A percentile compares a stretch with the other conserved stretches of the same genome.
Evolutionary conservation across 1,140 invertebrate genomes (phyloP).

Genomic region (Trachelipus rathkii): DNA sequence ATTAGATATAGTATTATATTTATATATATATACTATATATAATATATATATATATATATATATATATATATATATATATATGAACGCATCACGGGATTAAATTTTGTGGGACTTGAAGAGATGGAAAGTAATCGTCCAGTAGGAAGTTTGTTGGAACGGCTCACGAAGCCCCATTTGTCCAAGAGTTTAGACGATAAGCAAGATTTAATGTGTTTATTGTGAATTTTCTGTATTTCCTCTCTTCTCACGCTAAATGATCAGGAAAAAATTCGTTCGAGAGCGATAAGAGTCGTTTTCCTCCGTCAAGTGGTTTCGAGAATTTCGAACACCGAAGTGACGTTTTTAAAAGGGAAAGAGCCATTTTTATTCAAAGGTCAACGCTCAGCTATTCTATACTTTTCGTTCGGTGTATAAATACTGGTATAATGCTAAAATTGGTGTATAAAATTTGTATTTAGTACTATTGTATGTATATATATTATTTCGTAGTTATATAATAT

Average conservation of each 20-base stretch:
- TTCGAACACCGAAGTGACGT: not conserved
- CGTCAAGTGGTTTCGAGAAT: not conserved
- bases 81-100: not conserved
- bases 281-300: not conserved
- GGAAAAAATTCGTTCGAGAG: not conserved
- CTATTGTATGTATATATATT: too few relatives aligned
- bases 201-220: conserved; percentile 13
- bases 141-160: not conserved
- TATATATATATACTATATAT: too few relatives aligned
- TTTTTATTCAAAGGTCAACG: conserved; percentile 7
- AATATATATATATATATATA: too few relatives aligned
- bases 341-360: not conserved
- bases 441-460: too few relatives aligned
- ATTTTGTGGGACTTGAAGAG: conserved; percentile 3
- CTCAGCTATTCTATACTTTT: not conserved
- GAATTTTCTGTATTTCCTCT: conserved; percentile 9
- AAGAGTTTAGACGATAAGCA: conserved; percentile 7
- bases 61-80: not conserved
- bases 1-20: too few relatives aligned
- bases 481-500: too few relatives aligned
- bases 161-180: conserved; percentile 3
- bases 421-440: not conserved
- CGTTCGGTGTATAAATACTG: not conserved
- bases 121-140: not conserved
- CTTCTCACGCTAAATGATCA: not conserved